Conservation (phyloP, 2,888 invertebrate genomes). For the Agrochola lychnidis region DNA sequence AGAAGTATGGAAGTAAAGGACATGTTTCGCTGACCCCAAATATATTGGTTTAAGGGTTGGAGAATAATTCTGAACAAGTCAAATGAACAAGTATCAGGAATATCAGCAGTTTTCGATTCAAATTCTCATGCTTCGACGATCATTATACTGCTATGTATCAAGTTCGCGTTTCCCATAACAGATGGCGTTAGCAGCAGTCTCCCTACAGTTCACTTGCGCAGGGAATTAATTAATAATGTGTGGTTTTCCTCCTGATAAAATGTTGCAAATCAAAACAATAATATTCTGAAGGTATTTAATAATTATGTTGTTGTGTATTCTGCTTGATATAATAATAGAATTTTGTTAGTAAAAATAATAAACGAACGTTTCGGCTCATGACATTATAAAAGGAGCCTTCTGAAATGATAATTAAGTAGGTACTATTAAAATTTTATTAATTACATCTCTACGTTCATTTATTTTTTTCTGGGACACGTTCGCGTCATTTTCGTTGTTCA, state of each 20-base stretch:
- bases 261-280: slow-evolving; percentile 8
- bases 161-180: slow-evolving; percentile 29
- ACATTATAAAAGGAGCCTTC: neutral
- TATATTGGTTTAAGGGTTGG: too few species aligned
- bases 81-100: neutral
- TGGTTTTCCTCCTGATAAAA: slow-evolving; percentile 24
- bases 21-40: too few species aligned
- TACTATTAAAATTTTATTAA: neutral
- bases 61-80: neutral
- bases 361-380: neutral
- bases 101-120: neutral
- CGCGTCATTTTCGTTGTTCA: neutral
- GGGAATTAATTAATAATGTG: slow-evolving; percentile 36
- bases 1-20: too few species aligned
- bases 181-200: slow-evolving; percentile 43
- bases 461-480: neutral
- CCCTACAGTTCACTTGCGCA: neutral
- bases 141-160: neutral
- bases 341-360: neutral
- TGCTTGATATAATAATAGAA: too few species aligned
- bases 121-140: neutral
- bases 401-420: neutral
- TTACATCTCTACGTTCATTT: neutral
- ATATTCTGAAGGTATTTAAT: neutral
- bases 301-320: neutral